Evolutionary conservation across 2,113 vertebrate species (phyloP), one percentile per base, ranked within the genome.

Genomic region (Centrocercus urophasianus): DNA sequence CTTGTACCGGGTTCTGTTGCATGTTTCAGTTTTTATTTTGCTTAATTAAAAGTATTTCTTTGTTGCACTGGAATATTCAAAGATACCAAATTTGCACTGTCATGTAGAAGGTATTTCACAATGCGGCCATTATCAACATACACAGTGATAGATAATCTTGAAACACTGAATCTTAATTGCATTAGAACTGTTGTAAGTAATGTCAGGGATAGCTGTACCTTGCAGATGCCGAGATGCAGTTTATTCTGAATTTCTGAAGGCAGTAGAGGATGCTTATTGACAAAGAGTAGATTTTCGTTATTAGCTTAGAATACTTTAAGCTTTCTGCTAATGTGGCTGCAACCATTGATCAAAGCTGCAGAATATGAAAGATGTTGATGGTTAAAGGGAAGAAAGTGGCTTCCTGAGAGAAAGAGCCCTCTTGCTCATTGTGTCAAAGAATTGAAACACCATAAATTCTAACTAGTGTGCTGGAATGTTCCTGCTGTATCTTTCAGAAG

Each of bases 351-450:
- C 34, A 84, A 81, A 94, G 70, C 52, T 71, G 61, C 24, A 56
- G 45, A 42, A 40, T 65, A 56, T 72, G 88, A 65, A 90, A 83
- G 48, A 16, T 27, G 34, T 27, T 73, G 25, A 50, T 71, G 45
- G 20, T 40, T 80, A 54, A 24, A 67, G 30, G 48, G 56, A 45
- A 86, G 61, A 71, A 83, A 56, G 27, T 80, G 19, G 22, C 57
- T 59, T 88, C 25, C 34, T 24, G 54, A 74, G 56, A 36, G 50
- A 83, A 32, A 0, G 3, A 50, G 21, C 45, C 48, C 50, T 25
- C 78, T 70, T 0, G 0, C 48, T 56, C 5, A 0, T 73, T 85
- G 80, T 77, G 63, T 34, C 4, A 4, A 7, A 20, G 52, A 60
- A 32, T 64, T 93, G 45, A 60, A 43, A 50, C 47, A 16, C 42